Evolutionary conservation across 2,113 vertebrate genomes (phyloP), one percentile per base, ranked within the genome.

Genomic region (Cepphus grylle): DNA sequence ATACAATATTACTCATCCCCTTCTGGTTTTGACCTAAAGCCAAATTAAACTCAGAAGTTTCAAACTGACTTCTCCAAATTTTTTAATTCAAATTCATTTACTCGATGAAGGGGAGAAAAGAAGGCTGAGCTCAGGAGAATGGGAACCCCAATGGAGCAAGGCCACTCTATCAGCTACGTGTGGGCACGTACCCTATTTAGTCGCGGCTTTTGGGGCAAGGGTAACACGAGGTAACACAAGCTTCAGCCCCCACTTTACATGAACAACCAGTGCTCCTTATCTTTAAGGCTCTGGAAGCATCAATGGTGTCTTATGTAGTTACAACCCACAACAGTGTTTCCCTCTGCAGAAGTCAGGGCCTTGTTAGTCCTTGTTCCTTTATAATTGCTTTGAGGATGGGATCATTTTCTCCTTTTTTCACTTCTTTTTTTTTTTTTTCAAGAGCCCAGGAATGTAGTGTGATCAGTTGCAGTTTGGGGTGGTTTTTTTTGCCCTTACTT

Each of bases 11-110:
- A 76, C 79, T 93, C 49, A 81, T 91, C 52, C 29, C 15, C 56
- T 91, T 96, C 81, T 93, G 73, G 23, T 72, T 96, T 96, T 95
- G 81, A 86, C 58, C 29, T 72, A 62, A 88, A 93, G 94, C 87
- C 92, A 96, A 79, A 81, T 86, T 85, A 93, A 94, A 96, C 90
- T 95, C 74, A 43, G 81, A 86, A 9, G 38, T 86, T 96, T 94
- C 78, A 94, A 94, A 85, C 21, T 77, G 78, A 80, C 40, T 96
- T 72, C 70, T 96, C 40, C 80, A 92, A 56, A 17, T 79, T 63
- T 87, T 92, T 94, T 82, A 50, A 69, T 83, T 92, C 67, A 61
- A 72, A 20, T 92, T 80, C 53, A 55, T 82, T 90, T 43, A 65
- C 90, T 90, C 38, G 53, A 82, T 45, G 56, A 82, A 92, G 66